Evolutionary conservation across 2,888 invertebrate species (phyloP).

Genomic region (Aporophyla lueneburgensis): DNA sequence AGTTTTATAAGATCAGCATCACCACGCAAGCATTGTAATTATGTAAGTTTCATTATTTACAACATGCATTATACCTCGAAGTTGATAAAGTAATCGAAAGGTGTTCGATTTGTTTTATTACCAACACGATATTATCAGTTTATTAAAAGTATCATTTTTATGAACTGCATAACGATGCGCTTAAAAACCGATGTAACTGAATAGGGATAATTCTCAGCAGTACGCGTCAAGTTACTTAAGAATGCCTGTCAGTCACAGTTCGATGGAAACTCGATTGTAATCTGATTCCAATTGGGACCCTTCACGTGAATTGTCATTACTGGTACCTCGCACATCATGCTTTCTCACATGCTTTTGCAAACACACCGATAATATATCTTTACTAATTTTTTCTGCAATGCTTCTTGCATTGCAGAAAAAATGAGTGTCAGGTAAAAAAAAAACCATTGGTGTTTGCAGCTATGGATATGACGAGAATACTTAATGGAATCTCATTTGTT

Average conservation of each 20-base stretch:
- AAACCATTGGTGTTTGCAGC: too few relatives aligned
- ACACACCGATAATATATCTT: not conserved
- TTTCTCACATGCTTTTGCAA: constrained; percentile 28
- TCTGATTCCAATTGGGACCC: constrained; percentile 70
- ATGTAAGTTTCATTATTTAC: not conserved
- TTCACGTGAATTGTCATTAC: constrained; percentile 62
- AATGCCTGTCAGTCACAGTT: constrained; percentile 73
- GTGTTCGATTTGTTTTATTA: constrained; percentile 19
- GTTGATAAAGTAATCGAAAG: not conserved
- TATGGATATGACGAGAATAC: not conserved
- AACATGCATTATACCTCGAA: not conserved
- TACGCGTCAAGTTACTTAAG: constrained; percentile 59
- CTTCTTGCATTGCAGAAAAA: too few relatives aligned
- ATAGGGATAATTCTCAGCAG: constrained; percentile 56
- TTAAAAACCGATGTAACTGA: constrained; percentile 53
- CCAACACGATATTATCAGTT: constrained; percentile 16
- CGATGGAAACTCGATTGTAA: constrained; percentile 75
- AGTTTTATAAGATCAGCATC: constrained; percentile 6
- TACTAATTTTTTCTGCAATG: too few relatives aligned
- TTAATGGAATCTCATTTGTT: not conserved
- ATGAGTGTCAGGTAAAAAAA: not conserved
- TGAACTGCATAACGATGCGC: constrained; percentile 11
- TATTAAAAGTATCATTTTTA: constrained; percentile 30
- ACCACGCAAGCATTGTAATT: not conserved
- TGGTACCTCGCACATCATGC: constrained; percentile 40